Percentiles rank a stretch among this genome's conserved stretches.
phyloP scores from a whole-genome alignment of 2,888 invertebrate genomes.

The Brachyptera risi region DNA sequence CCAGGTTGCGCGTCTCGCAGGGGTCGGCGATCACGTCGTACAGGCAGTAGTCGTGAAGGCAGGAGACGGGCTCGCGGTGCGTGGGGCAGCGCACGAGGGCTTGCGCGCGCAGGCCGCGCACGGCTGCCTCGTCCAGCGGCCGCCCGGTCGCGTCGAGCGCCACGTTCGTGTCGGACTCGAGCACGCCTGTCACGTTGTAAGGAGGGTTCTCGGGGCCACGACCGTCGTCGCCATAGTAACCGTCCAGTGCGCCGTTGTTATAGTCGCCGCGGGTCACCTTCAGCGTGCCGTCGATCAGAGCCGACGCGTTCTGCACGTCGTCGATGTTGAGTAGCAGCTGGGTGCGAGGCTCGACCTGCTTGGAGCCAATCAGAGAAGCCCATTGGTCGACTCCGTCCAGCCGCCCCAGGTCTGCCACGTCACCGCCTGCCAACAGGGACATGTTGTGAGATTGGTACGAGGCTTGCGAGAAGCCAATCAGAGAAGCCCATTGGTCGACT shows the following conservation, averaged over 20 bases:
- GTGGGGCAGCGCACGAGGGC: neutral
- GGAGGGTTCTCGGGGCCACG: slow-evolving; percentile 31
- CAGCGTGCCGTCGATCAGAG: slow-evolving; percentile 24
- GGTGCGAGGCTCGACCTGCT: slow-evolving; percentile 34
- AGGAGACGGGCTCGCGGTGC: neutral
- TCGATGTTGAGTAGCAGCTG: slow-evolving; percentile 44
- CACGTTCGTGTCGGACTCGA: slow-evolving; percentile 36
- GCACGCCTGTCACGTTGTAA: slow-evolving; percentile 40
- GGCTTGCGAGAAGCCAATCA: neutral
- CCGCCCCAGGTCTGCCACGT: slow-evolving; percentile 16
- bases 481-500: slow-evolving; percentile 23
- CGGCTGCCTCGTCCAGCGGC: neutral
- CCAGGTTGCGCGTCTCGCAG: slow-evolving; percentile 34
- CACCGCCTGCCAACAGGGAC: slow-evolving; percentile 22
- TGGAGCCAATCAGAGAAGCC: neutral
- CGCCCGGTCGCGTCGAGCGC: too few relatives aligned
- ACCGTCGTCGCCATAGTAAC: slow-evolving; percentile 21
- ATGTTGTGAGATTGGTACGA: slow-evolving; percentile 38
- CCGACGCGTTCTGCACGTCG: slow-evolving; percentile 4
- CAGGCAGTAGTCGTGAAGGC: slow-evolving; percentile 26
- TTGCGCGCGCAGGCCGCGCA: too few relatives aligned
- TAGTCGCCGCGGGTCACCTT: slow-evolving; percentile 26
- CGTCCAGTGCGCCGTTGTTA: slow-evolving; percentile 17
- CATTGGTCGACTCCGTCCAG: slow-evolving; percentile 28
- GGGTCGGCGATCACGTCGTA: slow-evolving; percentile 36